phyloP scores from a whole-genome alignment of 1,140 invertebrate species.

The Procambarus clarkii region DNA sequence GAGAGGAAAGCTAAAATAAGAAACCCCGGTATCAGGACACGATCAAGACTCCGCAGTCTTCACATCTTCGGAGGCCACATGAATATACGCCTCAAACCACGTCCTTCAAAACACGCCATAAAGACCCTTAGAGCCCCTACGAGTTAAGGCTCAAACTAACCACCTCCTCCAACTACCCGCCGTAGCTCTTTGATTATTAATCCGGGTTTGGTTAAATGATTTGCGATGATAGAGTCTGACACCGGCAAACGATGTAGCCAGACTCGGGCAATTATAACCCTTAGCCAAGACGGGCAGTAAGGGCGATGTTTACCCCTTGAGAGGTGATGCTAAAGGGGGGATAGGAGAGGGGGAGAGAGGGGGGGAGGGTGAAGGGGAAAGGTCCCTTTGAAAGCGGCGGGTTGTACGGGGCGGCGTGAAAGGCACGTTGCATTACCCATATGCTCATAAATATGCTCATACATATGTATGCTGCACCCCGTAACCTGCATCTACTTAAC shows the following conservation, averaged over 20 bases:
- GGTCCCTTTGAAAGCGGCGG: too few species aligned
- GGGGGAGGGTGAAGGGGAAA: not conserved
- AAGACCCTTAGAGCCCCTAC: constrained; percentile 4
- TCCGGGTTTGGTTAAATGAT: constrained; percentile 60
- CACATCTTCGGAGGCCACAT: constrained; percentile 3
- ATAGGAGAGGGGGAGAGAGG: too few species aligned
- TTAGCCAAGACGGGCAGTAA: not conserved
- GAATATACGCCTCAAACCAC: not conserved
- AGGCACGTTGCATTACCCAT: constrained; percentile 43
- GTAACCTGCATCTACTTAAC: constrained; percentile 14
- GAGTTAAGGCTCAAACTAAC: not conserved
- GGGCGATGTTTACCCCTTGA: constrained; percentile 4
- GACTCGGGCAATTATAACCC: constrained; percentile 10
- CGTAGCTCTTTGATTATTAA: constrained; percentile 30
- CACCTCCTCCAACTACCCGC: not conserved
- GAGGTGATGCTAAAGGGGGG: too few species aligned
- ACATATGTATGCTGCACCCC: constrained; percentile 22
- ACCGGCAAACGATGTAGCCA: constrained; percentile 24
- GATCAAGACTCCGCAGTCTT: constrained; percentile 15
- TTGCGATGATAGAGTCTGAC: constrained; percentile 44
- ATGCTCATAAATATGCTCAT: constrained; percentile 15
- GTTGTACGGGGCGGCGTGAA: not conserved
- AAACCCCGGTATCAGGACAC: too few species aligned
- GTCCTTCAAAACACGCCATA: not conserved
- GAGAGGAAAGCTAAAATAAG: too few species aligned